Evolutionary conservation across 1,140 invertebrate genomes (phyloP).

Genomic region (Plutomurus gul): DNA sequence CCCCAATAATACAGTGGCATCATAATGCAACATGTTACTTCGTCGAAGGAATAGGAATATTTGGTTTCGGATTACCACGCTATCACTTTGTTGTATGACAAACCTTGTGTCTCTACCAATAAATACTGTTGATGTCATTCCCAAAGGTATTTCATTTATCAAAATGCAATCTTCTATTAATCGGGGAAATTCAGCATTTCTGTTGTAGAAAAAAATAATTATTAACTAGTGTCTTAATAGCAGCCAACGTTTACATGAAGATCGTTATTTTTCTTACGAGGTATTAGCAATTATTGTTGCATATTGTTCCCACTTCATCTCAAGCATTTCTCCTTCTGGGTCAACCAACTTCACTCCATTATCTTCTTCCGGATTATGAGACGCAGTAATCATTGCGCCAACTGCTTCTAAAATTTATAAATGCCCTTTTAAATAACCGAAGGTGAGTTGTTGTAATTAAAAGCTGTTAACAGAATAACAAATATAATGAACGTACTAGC

Average conservation of each 20-base stretch:
- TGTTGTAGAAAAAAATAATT: background rate
- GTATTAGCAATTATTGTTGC: slow-evolving; percentile 84
- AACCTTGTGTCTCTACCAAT: slow-evolving; percentile 78
- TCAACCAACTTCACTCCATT: slow-evolving; percentile 98
- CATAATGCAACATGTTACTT: too few species aligned
- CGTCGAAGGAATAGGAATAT: too few species aligned
- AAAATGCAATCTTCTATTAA: background rate
- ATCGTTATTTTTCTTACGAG: slow-evolving; percentile 59
- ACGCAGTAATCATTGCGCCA: slow-evolving; percentile 98
- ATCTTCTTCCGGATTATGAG: slow-evolving; percentile 94
- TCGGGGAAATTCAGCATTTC: background rate
- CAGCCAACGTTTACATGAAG: background rate
- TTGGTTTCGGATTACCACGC: background rate
- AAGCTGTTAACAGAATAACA: background rate
- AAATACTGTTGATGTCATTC: slow-evolving; percentile 59
- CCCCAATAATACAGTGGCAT: too few species aligned
- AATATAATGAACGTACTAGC: slow-evolving; percentile 62
- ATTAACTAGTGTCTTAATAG: background rate
- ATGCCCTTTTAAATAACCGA: background rate
- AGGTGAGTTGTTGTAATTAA: background rate
- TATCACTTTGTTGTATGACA: background rate
- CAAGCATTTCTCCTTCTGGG: slow-evolving; percentile 94
- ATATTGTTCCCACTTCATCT: slow-evolving; percentile 84
- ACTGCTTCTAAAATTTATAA: slow-evolving; percentile 63
- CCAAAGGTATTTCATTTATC: background rate